A percentile compares a stretch with the other conserved stretches of the same genome.
phyloP scores from a whole-genome alignment of 2,888 invertebrate genomes.

The Thymelicus lineola region DNA sequence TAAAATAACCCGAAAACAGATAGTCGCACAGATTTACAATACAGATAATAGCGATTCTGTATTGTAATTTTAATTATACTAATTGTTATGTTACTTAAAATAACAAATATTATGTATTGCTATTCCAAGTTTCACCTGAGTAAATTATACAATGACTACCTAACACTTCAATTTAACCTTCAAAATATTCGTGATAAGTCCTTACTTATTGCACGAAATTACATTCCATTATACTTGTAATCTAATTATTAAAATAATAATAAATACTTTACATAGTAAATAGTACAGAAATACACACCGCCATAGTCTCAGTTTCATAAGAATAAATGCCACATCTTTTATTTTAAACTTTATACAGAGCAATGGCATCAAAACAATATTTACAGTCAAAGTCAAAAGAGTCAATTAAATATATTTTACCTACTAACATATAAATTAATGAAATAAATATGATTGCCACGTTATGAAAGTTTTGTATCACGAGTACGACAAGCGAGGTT shows the following conservation, averaged over 20 bases:
- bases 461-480: no score
- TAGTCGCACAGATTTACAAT: background rate
- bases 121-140: background rate
- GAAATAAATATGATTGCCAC: no score
- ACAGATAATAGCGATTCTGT: background rate
- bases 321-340: conserved; percentile 60
- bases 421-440: background rate
- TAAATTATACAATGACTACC: background rate
- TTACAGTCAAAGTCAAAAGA: conserved; percentile 54
- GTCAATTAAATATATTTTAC: conserved; percentile 29
- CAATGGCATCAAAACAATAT: conserved; percentile 52
- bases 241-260: conserved; percentile 13
- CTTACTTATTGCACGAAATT: background rate
- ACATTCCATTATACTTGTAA: conserved; percentile 11
- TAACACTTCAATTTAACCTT: background rate
- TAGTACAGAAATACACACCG: conserved; percentile 34
- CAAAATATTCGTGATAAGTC: background rate
- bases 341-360: conserved; percentile 42
- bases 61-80: background rate
- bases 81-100: background rate
- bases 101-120: background rate
- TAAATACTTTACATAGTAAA: background rate
- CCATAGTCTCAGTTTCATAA: conserved; percentile 57
- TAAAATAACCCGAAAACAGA: background rate
- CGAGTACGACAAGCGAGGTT: no score